phyloP scores from a whole-genome alignment of 1,140 invertebrate species.

The Papilio machaon region DNA sequence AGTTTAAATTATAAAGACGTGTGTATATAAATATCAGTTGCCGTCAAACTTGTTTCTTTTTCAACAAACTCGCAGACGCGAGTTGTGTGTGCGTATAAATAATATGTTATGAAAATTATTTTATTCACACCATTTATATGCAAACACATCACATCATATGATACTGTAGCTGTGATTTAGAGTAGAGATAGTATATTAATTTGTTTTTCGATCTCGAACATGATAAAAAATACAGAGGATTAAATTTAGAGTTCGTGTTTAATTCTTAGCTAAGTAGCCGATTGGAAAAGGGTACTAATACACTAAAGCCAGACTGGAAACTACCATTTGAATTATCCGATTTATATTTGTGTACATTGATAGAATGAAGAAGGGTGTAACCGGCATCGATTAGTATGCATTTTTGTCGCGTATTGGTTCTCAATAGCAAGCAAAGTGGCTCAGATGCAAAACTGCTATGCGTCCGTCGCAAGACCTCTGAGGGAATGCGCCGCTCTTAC shows the following conservation, averaged over 20 bases:
- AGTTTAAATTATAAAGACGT: neutral
- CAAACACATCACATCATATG: neutral
- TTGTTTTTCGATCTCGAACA: neutral
- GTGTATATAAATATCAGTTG: neutral
- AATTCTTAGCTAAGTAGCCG: no score
- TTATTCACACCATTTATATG: conserved; percentile 1
- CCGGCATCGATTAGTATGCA: neutral
- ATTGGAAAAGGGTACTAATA: no score
- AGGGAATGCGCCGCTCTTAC: conserved; percentile 58
- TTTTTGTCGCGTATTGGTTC: conserved; percentile 4
- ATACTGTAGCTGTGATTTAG: neutral
- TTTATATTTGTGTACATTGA: neutral
- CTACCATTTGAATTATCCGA: neutral
- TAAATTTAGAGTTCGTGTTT: no score
- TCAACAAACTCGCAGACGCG: neutral
- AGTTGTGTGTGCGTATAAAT: neutral
- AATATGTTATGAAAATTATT: neutral
- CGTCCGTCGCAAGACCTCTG: conserved; percentile 54
- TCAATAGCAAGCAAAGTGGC: neutral
- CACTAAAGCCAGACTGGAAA: no score
- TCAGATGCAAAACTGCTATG: conserved; percentile 44
- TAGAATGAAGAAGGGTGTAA: neutral
- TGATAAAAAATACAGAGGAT: no score
- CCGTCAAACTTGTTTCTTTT: conserved; percentile 4
- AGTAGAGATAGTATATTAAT: neutral